Evolutionary conservation across 2,888 invertebrate genomes (phyloP).

Genomic region (Halocaridina rubra): DNA sequence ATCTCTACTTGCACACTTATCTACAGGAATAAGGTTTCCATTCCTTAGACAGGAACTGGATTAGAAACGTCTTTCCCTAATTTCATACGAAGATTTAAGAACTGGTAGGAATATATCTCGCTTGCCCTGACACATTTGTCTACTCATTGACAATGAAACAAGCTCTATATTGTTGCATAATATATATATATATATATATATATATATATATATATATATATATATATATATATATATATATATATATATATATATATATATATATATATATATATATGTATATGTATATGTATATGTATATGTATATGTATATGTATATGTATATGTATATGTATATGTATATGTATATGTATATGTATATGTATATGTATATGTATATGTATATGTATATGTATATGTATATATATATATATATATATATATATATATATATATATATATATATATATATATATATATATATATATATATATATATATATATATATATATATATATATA

Average conservation of each 20-base stretch:
- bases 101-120: no score
- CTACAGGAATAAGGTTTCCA: no score
- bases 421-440: neutral
- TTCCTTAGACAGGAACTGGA: no score
- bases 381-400: neutral
- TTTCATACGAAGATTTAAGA: no score
- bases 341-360: neutral
- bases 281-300: neutral
- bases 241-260: neutral
- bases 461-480: slow-evolving; percentile 27
- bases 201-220: slow-evolving; percentile 34
- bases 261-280: neutral
- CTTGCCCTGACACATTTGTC: no score
- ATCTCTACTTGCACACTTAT: no score
- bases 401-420: slow-evolving; percentile 9
- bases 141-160: no score
- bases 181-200: slow-evolving; percentile 34
- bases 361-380: neutral
- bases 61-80: no score
- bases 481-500: neutral
- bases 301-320: slow-evolving; percentile 31
- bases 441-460: slow-evolving; percentile 5
- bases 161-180: no score
- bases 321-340: slow-evolving; percentile 33
- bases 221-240: slow-evolving; percentile 9